phyloP scores from a whole-genome alignment of 2,888 invertebrate species.

The Gibbula magus region DNA sequence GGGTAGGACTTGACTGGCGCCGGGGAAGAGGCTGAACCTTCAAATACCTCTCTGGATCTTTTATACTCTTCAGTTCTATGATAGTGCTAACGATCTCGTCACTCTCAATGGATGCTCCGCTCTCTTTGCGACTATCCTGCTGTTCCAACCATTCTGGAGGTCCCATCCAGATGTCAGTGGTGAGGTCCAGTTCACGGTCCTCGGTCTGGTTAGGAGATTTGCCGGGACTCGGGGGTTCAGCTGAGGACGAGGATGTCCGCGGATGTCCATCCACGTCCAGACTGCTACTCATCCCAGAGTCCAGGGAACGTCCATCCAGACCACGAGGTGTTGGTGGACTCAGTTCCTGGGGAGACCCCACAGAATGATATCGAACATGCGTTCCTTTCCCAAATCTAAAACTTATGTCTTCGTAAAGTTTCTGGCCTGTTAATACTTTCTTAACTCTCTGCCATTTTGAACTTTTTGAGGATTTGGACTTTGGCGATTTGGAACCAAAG shows the following conservation, averaged over 20 bases:
- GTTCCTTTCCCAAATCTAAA: slow-evolving; percentile 56
- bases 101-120: slow-evolving; percentile 37
- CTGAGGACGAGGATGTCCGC: slow-evolving; percentile 56
- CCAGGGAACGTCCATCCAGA: slow-evolving; percentile 56
- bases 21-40: slow-evolving; percentile 54
- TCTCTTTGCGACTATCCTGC: slow-evolving; percentile 48
- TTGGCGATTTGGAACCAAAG: slow-evolving; percentile 48
- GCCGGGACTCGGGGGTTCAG: slow-evolving; percentile 60
- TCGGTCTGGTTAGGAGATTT: slow-evolving; percentile 34
- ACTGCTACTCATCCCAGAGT: slow-evolving; percentile 60
- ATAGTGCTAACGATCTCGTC: slow-evolving; percentile 45
- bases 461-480: slow-evolving; percentile 74
- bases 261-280: slow-evolving; percentile 54
- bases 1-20: slow-evolving; percentile 67
- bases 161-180: slow-evolving; percentile 67
- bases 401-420: slow-evolving; percentile 61
- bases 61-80: slow-evolving; percentile 48
- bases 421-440: slow-evolving; percentile 82
- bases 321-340: slow-evolving; percentile 36
- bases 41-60: slow-evolving; percentile 47
- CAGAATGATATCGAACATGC: slow-evolving; percentile 39
- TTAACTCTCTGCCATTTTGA: slow-evolving; percentile 94
- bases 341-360: slow-evolving; percentile 26
- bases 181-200: slow-evolving; percentile 41
- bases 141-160: slow-evolving; percentile 68